phyloP scores from a whole-genome alignment of 2,113 vertebrate genomes.

The Heterocephalus glaber region DNA sequence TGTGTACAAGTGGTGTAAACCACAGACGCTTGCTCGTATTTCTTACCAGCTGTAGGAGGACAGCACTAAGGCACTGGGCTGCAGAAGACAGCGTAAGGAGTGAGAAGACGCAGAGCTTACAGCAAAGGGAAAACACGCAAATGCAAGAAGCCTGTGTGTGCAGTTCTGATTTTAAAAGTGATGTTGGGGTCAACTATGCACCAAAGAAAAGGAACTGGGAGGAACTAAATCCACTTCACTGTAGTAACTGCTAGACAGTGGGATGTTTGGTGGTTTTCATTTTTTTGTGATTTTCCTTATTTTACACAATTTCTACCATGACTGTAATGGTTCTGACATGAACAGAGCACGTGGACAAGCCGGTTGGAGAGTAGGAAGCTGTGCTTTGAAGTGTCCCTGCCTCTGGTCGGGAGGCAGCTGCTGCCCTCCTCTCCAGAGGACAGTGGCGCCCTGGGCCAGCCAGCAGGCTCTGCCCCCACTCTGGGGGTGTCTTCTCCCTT shows the following conservation, averaged over 20 bases:
- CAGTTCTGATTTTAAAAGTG: neutral
- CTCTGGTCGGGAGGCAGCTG: rapidly evolving
- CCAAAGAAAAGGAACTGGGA: rapidly evolving
- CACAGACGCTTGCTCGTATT: rapidly evolving
- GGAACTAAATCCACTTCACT: neutral
- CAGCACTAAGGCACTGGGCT: too few species aligned
- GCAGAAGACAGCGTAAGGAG: neutral
- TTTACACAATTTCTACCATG: neutral
- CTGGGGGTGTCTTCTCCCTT: neutral
- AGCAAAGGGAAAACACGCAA: neutral
- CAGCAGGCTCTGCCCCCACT: neutral
- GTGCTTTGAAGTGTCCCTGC: rapidly evolving
- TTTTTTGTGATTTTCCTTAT: too few species aligned
- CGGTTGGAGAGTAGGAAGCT: neutral
- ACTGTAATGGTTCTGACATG: neutral
- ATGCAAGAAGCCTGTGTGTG: neutral
- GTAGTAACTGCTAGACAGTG: rapidly evolving
- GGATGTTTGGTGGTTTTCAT: too few species aligned
- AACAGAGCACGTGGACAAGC: neutral
- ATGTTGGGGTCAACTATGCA: neutral
- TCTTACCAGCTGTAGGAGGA: too few species aligned
- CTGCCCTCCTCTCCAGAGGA: too few species aligned
- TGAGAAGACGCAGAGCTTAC: neutral
- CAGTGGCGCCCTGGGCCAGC: neutral
- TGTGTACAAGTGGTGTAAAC: rapidly evolving